Evolutionary conservation across 2,113 vertebrate species (phyloP), one percentile per base, ranked within the genome.

Genomic region (Rhea americana): DNA sequence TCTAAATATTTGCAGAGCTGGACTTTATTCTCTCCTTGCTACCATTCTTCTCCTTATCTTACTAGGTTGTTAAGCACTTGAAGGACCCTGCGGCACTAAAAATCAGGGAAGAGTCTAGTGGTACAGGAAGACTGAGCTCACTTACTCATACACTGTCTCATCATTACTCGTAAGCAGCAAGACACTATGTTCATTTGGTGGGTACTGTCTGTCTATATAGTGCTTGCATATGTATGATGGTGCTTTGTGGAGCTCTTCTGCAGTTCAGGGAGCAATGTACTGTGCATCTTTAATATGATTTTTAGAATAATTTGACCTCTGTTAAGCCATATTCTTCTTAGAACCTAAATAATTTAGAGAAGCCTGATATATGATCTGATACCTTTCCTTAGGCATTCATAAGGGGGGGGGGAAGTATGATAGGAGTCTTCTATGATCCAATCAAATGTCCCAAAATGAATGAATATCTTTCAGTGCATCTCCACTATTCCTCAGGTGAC

Each of bases 41-140:
- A 86, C 87, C 85, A 56, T 75, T 77, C 61, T 39, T 84, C 25
- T 48, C 25, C 39, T 88, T 93, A 85, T 88, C 73, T 83, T 77
- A 7, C 14, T 19, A 21, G 37, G 7, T 51, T 13, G 58, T 68
- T 85, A 91, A 95, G 82, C 20, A 35, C 59, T 82, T 9, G 12
- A 5, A 68, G 61, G 17, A 82, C 47, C 76, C 65, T 47, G 55
- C 86, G 74, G 70, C 66, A 48, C n/a, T 43, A 26, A 35, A 43
- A 80, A 67, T 24, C 43, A 35, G 71, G 47, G 45, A 59, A 87
- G 28, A 74, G 51, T 12, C n/a, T 62, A 62, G 87, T 25, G 15
- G 17, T 79, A 16, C 37, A 67, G 37, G 32, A 82, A 73, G 81
- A 21, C 14, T 35, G 61, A 91, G 37, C 50, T 71, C 16, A 21